Percentiles rank a stretch among this genome's conserved stretches.
Conservation (phyloP, 2,888 invertebrate genomes). For the Cantharis flavilabris region DNA sequence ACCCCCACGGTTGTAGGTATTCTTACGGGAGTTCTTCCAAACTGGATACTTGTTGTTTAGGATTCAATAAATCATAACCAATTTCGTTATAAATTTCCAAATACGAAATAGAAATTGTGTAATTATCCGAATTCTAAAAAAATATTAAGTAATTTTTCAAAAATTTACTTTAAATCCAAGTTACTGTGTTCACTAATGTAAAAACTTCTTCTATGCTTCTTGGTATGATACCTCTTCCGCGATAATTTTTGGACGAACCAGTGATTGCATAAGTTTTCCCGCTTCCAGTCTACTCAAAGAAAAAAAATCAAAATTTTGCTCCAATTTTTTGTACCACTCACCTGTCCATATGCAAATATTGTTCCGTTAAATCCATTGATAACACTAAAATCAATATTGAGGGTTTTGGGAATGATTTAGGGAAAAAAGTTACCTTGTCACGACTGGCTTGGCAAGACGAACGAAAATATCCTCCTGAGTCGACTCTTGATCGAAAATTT, state of each 20-base stretch:
- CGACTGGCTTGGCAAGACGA: background rate
- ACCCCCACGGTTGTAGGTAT: slow-evolving; percentile 8
- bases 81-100: slow-evolving; percentile 63
- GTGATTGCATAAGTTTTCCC: slow-evolving; percentile 62
- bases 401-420: background rate
- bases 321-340: slow-evolving; percentile 38
- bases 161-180: slow-evolving; percentile 38
- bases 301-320: background rate
- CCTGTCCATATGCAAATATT: slow-evolving; percentile 62
- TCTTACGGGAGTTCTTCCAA: slow-evolving; percentile 60
- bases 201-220: slow-evolving; percentile 59
- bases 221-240: slow-evolving; percentile 59
- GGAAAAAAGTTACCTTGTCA: background rate
- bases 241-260: slow-evolving; percentile 53
- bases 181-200: slow-evolving; percentile 53
- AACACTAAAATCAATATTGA: slow-evolving; percentile 48
- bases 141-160: background rate
- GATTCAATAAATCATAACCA: slow-evolving; percentile 59
- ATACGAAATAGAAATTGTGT: slow-evolving; percentile 57
- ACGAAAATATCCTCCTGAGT: background rate
- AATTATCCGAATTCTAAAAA: slow-evolving; percentile 48
- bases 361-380: slow-evolving; percentile 62
- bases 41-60: slow-evolving; percentile 48
- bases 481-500: background rate
- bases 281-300: slow-evolving; percentile 57